Evolutionary conservation across 23 tunicate species (phyloP).

Genomic region (Halocynthia aurantium): DNA sequence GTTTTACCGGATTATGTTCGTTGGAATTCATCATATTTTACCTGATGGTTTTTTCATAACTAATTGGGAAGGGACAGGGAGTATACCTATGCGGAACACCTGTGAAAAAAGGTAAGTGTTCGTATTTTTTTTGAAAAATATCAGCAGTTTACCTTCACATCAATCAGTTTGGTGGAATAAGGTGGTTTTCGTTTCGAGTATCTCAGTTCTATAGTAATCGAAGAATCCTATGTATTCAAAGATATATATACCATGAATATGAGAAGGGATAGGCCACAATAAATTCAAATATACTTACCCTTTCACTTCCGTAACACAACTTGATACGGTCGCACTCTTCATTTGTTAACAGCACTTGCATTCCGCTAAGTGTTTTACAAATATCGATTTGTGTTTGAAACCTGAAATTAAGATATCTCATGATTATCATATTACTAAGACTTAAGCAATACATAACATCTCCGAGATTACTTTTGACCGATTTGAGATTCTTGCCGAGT

Average conservation of each 20-base stretch:
- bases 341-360: neutral
- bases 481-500: too few species aligned
- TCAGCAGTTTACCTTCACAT: neutral
- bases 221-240: neutral
- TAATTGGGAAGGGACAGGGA: too few species aligned
- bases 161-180: neutral
- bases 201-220: neutral
- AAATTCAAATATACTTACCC: neutral
- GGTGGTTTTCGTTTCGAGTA: conserved; percentile 5
- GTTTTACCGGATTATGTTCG: too few species aligned
- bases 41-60: too few species aligned
- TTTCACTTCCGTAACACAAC: conserved; percentile 2
- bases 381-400: neutral
- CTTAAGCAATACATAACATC: too few species aligned
- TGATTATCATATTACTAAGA: too few species aligned
- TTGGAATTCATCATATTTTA: too few species aligned
- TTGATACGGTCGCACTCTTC: neutral
- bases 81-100: too few species aligned
- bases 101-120: neutral
- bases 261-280: neutral
- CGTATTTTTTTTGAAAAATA: neutral
- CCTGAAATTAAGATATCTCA: too few species aligned
- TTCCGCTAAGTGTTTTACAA: neutral
- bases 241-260: neutral
- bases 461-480: too few species aligned